Base-by-base conservation (phyloP, 2,888 invertebrate genomes). In the Hirtodrosophila histrioides region DNA sequence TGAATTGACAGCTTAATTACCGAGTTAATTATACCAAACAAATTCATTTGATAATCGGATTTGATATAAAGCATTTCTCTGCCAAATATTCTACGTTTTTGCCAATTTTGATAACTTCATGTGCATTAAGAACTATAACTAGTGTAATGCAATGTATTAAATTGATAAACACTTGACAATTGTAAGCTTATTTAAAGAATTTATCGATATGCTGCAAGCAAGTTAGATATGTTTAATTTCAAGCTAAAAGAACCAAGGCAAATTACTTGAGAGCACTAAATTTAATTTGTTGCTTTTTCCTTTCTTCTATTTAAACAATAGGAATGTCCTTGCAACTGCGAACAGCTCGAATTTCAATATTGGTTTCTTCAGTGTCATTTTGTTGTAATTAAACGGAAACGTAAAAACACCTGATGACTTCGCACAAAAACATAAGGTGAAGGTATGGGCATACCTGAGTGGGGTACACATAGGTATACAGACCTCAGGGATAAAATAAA, bases 381-480 rank as follows among this genome's bases (percentile, higher is more conserved):
- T 53, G 43, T 10, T 12, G 43, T 55, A 82, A 82, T 80, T 80
- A 77, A 82, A 79, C 51, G 54, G 44, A 33, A 67, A 69, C 41
- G 10, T 0, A 9, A 8, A 31, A 9, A 31, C 9, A 8, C 31
- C 9, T 27, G 10, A 50, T 80, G 75, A 75, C 71, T 48, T 31
- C 9, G 71, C 71, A 63, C 40, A 62, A 70, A 51, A 45, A 12
- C 12, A 37, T 33, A 54, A 57, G 55, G 49, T 46, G 61, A 44
- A 44, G 17, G 5, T 3, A 29, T 10, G 2, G 3, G 0, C 3
- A 6, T 43, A 17, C n/a, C 7, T n/a, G 69, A 68, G 64, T 72
- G 45, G 35, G 4, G 1, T 23, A 61, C 48, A 43, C 35, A 9
- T 36, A 27, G 31, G 9, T 17, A 9, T 3, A 17, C 2, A 0